Conservation (phyloP, 2,797 vertebrate genomes). For the Eleutherodactylus coqui region DNA sequence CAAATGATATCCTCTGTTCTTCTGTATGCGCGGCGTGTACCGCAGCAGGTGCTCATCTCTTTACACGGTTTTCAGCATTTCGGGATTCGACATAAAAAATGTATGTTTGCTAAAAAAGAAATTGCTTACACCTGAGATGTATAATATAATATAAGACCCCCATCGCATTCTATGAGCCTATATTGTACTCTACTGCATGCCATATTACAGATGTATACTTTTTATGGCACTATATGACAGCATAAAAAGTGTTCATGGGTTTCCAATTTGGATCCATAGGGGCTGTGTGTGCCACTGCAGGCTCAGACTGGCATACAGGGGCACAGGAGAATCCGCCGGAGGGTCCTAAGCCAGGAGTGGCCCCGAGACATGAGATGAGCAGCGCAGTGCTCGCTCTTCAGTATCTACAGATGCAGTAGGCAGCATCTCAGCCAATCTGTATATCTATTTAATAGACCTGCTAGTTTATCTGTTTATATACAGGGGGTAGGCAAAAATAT, state of each 20-base stretch:
- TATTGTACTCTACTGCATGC: background rate
- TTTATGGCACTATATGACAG: background rate
- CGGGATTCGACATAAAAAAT: slow-evolving; percentile 29
- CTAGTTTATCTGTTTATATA: too few species aligned
- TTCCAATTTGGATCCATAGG: background rate
- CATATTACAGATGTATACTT: background rate
- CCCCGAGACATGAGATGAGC: too few species aligned
- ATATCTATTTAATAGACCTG: too few species aligned
- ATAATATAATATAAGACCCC: too few species aligned
- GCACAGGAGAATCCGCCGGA: too few species aligned
- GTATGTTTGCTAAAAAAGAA: background rate
- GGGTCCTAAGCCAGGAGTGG: too few species aligned
- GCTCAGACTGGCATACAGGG: too few species aligned
- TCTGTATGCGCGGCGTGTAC: slow-evolving; percentile 54
- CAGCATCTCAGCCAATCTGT: too few species aligned
- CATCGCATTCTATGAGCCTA: background rate
- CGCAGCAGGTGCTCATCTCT: slow-evolving; percentile 45
- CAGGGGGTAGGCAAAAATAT: too few species aligned
- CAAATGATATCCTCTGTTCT: slow-evolving; percentile 30
- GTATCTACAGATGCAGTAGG: too few species aligned
- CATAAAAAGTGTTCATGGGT: background rate
- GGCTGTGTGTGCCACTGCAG: too few species aligned
- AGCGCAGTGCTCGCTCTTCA: too few species aligned
- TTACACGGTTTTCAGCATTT: slow-evolving; percentile 7
- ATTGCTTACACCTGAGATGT: background rate